Percentiles rank a stretch among this genome's conserved stretches.
Evolutionary conservation across 1,140 invertebrate species (phyloP).

Genomic region (Euschistus heros): DNA sequence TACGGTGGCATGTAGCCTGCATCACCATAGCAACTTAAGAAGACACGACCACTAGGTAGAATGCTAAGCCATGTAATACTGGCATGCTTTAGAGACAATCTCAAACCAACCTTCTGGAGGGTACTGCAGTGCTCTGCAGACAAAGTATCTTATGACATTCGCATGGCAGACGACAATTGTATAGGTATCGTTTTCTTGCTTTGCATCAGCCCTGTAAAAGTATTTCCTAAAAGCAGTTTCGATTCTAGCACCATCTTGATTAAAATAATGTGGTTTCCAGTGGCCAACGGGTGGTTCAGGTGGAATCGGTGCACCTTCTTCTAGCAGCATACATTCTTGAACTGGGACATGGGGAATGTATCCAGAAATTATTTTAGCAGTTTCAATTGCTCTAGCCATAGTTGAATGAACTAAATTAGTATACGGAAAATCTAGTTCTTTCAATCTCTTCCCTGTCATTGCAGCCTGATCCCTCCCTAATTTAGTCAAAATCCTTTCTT

Average conservation of each 20-base stretch:
- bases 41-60: conserved; percentile 72
- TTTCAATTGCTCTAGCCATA: conserved; percentile 66
- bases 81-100: conserved; percentile 80
- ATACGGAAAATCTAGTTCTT: conserved; percentile 65
- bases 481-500: conserved; percentile 64
- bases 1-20: conserved; percentile 75
- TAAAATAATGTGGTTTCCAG: conserved; percentile 78
- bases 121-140: conserved; percentile 95
- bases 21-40: conserved; percentile 70
- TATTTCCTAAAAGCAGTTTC: conserved; percentile 92
- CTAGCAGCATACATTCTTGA: conserved; percentile 54
- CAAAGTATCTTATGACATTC: conserved; percentile 96
- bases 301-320: conserved; percentile 89
- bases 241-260: conserved; percentile 87
- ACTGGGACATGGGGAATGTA: conserved; percentile 37
- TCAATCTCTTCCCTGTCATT: conserved; percentile 63
- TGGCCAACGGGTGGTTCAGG: conserved; percentile 80
- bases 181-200: conserved; percentile 73
- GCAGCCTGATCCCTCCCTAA: conserved; percentile 78
- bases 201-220: conserved; percentile 75
- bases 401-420: conserved; percentile 73
- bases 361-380: conserved; percentile 30
- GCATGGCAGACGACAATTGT: conserved; percentile 94
- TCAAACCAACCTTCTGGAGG: conserved; percentile 92
- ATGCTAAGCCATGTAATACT: conserved; percentile 90